Base-by-base conservation (phyloP, 2,888 invertebrate genomes). In the Campoletis raptor region DNA sequence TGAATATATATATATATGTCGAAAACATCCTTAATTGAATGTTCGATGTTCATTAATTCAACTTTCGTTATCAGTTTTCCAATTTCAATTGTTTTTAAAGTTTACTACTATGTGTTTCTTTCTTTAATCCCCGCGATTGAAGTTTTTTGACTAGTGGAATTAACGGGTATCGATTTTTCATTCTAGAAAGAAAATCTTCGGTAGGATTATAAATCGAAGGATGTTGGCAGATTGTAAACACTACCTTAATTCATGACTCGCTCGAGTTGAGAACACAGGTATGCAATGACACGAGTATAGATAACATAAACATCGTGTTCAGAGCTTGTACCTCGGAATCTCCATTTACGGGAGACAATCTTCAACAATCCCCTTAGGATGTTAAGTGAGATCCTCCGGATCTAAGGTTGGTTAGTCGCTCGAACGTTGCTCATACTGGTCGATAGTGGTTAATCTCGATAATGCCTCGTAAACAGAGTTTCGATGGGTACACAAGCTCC, bases 401-500 rank as follows among this genome's bases (percentile, higher is more conserved):
- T 91, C 89, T 90, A 85, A 77, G 85, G 82, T 88, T 89, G 89
- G 89, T 89, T 45, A 30, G 86, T 86, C 12, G 12, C 69, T 52
- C 37, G 18, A 69, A 73, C 45, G 61, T 73, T 76, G 42, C 52
- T 52, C 74, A 80, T 69, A 72, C 77, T 37, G 70, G 30, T 64
- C 72, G 67, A n/a, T 66, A 54, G 81, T 84, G 88, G 90, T 90
- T 92, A 91, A 92, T 91, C 91, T 89, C 87, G 85, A 88, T 91
- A 92, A 91, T 91, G 90, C 89, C 90, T 91, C 91, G 89, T 91
- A 92, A 92, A 91, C 90, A 90, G 89, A 89, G 88, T 89, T 85
- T 85, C 81, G 67, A 77, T 83, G 76, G 73, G 72, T 81, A 67
- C 81, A 81, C 67, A 54, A 57, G 79, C 77, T 69, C 48, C 24